Conservation (phyloP, 2,113 vertebrate species). For the Etheostoma cragini region DNA sequence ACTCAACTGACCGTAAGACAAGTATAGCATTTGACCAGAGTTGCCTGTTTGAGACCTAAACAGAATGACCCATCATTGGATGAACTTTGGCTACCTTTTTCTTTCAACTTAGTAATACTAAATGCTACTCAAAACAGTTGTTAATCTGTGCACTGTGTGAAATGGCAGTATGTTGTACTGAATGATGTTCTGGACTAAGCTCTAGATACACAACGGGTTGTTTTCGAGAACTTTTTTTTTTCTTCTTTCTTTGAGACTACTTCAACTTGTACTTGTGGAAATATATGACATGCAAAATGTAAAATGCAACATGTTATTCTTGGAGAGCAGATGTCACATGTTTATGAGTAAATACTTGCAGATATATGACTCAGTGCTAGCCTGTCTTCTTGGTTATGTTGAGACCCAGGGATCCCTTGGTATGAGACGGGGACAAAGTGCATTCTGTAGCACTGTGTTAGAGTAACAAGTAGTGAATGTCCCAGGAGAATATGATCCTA, state of each 20-base stretch:
- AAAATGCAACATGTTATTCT: conserved; percentile 71
- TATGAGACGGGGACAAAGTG: background rate
- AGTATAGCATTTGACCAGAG: conserved; percentile 70
- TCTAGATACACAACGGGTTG: conserved; percentile 68
- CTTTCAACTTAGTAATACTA: conserved; percentile 57
- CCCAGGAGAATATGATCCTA: background rate
- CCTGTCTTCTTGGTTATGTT: conserved; percentile 15
- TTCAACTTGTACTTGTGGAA: conserved; percentile 71
- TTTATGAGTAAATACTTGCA: conserved; percentile 79
- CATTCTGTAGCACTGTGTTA: background rate
- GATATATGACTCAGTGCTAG: conserved; percentile 32
- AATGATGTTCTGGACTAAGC: conserved; percentile 68
- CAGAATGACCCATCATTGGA: conserved; percentile 41
- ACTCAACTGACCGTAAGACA: conserved; percentile 39
- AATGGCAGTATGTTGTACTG: conserved; percentile 59
- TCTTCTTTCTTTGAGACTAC: conserved; percentile 55
- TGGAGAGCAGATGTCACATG: conserved; percentile 67
- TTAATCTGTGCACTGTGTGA: conserved; percentile 56
- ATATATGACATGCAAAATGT: conserved; percentile 69
- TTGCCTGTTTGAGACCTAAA: conserved; percentile 66
- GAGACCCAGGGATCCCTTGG: background rate
- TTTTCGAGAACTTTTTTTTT: conserved; percentile 50
- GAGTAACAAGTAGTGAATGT: background rate
- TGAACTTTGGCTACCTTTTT: conserved; percentile 47
- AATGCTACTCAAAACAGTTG: conserved; percentile 59